phyloP scores from a whole-genome alignment of 2,888 invertebrate species.

The Cremastobaeus sp. region DNA sequence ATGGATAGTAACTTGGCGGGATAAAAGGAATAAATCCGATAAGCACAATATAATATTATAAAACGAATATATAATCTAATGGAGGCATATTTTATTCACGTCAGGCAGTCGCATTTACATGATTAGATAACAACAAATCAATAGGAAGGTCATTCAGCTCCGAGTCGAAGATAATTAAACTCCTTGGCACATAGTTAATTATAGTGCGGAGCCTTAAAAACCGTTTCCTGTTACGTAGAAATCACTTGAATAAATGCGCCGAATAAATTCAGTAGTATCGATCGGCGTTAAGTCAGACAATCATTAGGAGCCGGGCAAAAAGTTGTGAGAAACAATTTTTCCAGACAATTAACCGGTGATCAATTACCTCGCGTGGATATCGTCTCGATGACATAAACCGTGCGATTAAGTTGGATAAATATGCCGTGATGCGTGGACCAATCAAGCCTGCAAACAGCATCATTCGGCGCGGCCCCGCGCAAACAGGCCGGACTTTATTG shows the following conservation, averaged over 20 bases:
- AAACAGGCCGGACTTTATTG: slow-evolving; percentile 26
- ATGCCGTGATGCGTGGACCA: neutral
- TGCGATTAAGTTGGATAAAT: slow-evolving; percentile 21
- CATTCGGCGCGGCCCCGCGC: neutral
- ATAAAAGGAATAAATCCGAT: slow-evolving; percentile 25
- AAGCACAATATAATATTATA: slow-evolving; percentile 26
- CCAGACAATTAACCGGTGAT: slow-evolving; percentile 1
- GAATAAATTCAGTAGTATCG: slow-evolving; percentile 20
- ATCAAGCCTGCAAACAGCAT: slow-evolving; percentile 22
- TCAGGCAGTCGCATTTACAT: slow-evolving; percentile 16
- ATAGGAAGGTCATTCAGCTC: slow-evolving; percentile 13
- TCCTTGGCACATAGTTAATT: slow-evolving; percentile 14
- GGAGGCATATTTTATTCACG: slow-evolving; percentile 37
- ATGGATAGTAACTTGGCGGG: neutral
- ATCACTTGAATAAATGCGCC: neutral
- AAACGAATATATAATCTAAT: slow-evolving; percentile 45
- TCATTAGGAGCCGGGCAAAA: neutral
- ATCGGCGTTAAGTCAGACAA: slow-evolving; percentile 11
- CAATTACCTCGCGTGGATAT: slow-evolving; percentile 8
- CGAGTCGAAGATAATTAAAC: slow-evolving; percentile 15
- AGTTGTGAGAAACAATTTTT: neutral
- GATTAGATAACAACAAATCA: slow-evolving; percentile 17
- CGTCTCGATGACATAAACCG: slow-evolving; percentile 10
- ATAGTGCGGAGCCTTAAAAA: too few species aligned
- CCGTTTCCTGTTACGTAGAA: too few species aligned